These are phyloP conservation scores for Dugesia japonica DNA, from an alignment of 2,888 invertebrate genomes.

Conservation along the genomic window DNA sequence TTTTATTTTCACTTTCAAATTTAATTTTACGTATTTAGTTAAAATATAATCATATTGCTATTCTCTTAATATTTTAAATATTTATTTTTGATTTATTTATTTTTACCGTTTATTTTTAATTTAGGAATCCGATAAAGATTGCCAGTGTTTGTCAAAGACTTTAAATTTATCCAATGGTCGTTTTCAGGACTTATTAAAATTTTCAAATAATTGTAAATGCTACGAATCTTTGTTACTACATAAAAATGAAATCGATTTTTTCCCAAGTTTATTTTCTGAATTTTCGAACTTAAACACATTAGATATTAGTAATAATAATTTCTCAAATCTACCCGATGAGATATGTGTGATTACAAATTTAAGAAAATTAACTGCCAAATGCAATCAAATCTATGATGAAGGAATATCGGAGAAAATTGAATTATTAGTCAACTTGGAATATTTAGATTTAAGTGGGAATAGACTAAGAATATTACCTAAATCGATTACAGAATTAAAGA, in stretches of 20 bases:
- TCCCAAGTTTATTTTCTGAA: neutral
- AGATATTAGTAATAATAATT: constrained; percentile 64
- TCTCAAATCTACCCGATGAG: constrained; percentile 66
- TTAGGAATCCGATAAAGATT: neutral
- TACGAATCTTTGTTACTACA: neutral
- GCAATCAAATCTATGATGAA: constrained; percentile 67
- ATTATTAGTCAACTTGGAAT: constrained; percentile 72
- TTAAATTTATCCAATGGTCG: neutral
- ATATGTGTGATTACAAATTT: constrained; percentile 53
- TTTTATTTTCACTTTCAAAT: too few relatives aligned
- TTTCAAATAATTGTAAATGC: neutral
- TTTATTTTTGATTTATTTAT: too few relatives aligned
- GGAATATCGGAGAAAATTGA: constrained; percentile 52
- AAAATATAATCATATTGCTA: too few relatives aligned
- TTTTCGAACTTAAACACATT: neutral
- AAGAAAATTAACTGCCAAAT: constrained; percentile 64
- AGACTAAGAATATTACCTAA: constrained; percentile 63
- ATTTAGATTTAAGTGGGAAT: constrained; percentile 77
- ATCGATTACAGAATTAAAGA: constrained; percentile 63
- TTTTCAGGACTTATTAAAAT: neutral
- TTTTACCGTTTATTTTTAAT: too few relatives aligned
- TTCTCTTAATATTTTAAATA: too few relatives aligned
- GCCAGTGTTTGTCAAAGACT: neutral
- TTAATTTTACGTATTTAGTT: too few relatives aligned
- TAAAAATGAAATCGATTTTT: constrained; percentile 11